A percentile compares a stretch with the other conserved stretches of the same genome.
Evolutionary conservation across 2,888 invertebrate genomes (phyloP).

Genomic region (Tinea trinotella): DNA sequence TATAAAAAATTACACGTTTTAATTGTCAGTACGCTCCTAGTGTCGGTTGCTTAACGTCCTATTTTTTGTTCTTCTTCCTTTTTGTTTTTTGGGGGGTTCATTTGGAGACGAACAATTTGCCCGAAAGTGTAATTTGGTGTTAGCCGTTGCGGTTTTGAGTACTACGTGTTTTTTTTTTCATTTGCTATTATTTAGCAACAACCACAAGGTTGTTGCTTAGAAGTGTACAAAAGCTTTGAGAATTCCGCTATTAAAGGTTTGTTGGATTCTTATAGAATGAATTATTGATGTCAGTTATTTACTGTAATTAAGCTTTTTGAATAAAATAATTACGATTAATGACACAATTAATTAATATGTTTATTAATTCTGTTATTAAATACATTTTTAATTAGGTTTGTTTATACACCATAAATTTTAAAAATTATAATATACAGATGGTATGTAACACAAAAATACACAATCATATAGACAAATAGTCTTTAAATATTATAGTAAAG

Average conservation of each 20-base stretch:
- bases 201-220: conserved; percentile 66
- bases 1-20: background rate
- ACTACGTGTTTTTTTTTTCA: background rate
- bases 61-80: background rate
- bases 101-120: background rate
- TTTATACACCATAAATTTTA: no score
- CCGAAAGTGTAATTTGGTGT: background rate
- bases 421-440: no score
- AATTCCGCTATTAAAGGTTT: conserved; percentile 70
- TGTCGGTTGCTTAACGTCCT: background rate
- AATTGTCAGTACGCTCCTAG: background rate
- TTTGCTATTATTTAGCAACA: conserved; percentile 54
- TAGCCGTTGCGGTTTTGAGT: background rate
- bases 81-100: background rate
- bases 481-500: no score
- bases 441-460: no score
- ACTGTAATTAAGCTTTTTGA: no score
- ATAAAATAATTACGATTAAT: no score
- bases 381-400: no score
- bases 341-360: no score
- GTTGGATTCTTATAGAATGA: no score
- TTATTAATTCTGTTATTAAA: no score
- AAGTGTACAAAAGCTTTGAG: conserved; percentile 71
- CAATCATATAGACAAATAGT: no score
- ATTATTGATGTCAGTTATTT: no score